A percentile compares a stretch with the other conserved stretches of the same genome.
Conservation (phyloP, 2,797 vertebrate genomes). For the Gymnoscopelus microlampas region DNA sequence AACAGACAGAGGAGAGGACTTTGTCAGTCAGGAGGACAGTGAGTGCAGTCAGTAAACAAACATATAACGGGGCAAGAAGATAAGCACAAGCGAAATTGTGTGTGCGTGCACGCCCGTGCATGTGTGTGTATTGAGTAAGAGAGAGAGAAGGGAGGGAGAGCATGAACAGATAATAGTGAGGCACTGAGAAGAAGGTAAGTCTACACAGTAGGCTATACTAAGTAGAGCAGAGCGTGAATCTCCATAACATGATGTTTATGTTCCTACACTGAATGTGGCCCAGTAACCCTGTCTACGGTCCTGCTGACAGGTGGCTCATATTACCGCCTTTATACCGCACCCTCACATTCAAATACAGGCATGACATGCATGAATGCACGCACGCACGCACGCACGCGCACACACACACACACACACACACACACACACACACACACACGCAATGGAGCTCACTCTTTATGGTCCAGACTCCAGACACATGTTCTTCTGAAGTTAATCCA, state of each 20-base stretch:
- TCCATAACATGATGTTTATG: no score
- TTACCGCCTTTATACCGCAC: no score
- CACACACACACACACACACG: slow-evolving; percentile 22
- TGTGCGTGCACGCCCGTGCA: not conserved
- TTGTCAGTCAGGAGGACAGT: slow-evolving; percentile 9
- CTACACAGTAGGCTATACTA: no score
- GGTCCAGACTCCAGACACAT: not conserved
- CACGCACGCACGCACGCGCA: not conserved
- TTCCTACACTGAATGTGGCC: no score
- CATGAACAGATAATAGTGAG: no score
- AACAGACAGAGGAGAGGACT: slow-evolving; percentile 14
- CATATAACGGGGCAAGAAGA: not conserved
- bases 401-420: slow-evolving; percentile 23
- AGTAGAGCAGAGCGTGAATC: no score
- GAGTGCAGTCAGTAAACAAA: slow-evolving; percentile 10
- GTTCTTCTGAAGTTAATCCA: no score
- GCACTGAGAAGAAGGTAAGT: no score
- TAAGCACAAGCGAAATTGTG: not conserved
- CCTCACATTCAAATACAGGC: no score
- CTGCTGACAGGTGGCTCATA: no score
- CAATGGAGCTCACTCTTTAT: not conserved
- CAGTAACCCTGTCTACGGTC: no score
- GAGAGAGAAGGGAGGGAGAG: not conserved
- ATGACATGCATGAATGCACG: no score
- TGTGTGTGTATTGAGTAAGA: not conserved